phyloP scores from a whole-genome alignment of 2,797 vertebrate species.

The Dermochelys coriacea region DNA sequence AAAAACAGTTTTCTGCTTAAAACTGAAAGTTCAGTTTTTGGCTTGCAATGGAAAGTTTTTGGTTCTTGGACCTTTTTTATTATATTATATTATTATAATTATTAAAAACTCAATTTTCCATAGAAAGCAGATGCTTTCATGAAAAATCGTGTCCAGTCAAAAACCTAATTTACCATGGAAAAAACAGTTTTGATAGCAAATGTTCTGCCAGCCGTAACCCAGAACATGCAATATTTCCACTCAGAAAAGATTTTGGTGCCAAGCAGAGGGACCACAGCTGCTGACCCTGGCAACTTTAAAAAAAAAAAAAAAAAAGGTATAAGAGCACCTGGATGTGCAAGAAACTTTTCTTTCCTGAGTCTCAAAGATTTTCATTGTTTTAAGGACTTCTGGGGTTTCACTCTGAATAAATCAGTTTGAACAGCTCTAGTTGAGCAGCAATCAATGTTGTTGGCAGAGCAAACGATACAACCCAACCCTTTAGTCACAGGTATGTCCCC shows the following conservation, averaged over 20 bases:
- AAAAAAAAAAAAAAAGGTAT: neutral
- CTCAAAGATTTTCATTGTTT: neutral
- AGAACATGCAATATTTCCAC: neutral
- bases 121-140: neutral
- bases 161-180: neutral
- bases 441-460: neutral
- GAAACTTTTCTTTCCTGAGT: neutral
- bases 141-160: neutral
- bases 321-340: neutral
- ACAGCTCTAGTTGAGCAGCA: neutral
- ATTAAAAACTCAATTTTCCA: neutral
- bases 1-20: neutral
- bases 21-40: neutral
- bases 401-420: neutral
- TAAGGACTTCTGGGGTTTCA: neutral
- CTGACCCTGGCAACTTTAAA: neutral
- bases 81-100: neutral
- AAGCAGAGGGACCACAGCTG: neutral
- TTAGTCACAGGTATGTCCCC: neutral
- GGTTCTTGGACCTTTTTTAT: neutral
- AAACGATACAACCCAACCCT: neutral
- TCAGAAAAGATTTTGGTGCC: neutral
- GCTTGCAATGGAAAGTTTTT: neutral
- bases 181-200: neutral
- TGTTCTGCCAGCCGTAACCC: neutral